phyloP scores from a whole-genome alignment of 2,888 invertebrate genomes.

The Philonicus albiceps region DNA sequence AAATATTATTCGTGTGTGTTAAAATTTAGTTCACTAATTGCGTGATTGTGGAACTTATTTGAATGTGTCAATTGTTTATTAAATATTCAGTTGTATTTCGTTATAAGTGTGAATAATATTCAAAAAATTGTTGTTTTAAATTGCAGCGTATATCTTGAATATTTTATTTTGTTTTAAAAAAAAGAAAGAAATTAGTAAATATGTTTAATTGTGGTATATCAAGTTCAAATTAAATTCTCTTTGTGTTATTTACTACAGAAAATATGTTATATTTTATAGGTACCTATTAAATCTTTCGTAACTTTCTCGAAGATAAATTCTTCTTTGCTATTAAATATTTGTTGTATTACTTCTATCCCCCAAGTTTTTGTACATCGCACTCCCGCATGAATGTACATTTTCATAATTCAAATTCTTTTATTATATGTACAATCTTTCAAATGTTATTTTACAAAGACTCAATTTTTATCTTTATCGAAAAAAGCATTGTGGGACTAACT shows the following conservation, averaged over 20 bases:
- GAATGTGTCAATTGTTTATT: conserved; percentile 17
- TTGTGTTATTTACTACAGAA: background rate
- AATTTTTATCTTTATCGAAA: background rate
- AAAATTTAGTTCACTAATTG: conserved; percentile 20
- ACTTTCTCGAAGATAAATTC: background rate
- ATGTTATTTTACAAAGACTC: background rate
- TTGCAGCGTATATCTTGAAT: background rate
- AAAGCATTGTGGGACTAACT: background rate
- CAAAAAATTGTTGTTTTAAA: background rate
- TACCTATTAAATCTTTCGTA: background rate
- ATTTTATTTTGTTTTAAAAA: background rate
- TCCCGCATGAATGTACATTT: background rate
- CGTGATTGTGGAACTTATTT: conserved; percentile 34
- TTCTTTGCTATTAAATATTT: background rate
- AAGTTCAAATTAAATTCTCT: background rate
- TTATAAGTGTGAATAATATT: background rate
- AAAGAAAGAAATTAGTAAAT: conserved; percentile 19
- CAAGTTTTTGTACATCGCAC: background rate
- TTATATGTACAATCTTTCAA: background rate
- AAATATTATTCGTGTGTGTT: background rate
- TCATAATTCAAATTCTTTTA: background rate
- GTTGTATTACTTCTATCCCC: background rate
- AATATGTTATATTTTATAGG: conserved; percentile 11
- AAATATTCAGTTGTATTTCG: conserved; percentile 15
- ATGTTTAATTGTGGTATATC: conserved; percentile 3